A percentile compares a stretch with the other conserved stretches of the same genome.
Evolutionary conservation across 1,140 invertebrate genomes (phyloP).

Genomic region (Frieseomelitta varia): DNA sequence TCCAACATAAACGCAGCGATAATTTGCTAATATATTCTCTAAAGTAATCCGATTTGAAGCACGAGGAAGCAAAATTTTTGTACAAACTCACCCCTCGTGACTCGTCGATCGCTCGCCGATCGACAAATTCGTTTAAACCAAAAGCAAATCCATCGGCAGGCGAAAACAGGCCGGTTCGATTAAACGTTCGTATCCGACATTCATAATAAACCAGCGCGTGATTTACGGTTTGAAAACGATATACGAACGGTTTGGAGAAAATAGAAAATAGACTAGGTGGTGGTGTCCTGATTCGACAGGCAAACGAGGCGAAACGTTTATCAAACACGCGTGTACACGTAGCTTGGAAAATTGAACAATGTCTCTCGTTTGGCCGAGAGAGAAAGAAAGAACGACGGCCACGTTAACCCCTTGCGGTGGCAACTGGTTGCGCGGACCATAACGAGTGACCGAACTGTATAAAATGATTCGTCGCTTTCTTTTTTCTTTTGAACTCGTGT

Average conservation of each 20-base stretch:
- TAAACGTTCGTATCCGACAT: neutral
- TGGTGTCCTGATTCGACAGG: neutral
- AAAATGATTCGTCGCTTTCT: too few species aligned
- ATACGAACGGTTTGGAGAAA: too few species aligned
- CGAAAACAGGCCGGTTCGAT: neutral
- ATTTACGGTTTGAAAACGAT: neutral
- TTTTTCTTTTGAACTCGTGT: too few species aligned
- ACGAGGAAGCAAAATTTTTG: neutral
- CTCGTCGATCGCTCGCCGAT: neutral
- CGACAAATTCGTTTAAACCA: neutral
- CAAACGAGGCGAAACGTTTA: neutral
- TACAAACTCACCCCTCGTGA: neutral
- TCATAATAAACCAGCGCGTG: neutral
- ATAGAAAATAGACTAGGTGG: neutral
- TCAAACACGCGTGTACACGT: neutral
- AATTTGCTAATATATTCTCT: too few species aligned
- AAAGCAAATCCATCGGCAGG: neutral
- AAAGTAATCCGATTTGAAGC: neutral
- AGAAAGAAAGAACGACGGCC: neutral
- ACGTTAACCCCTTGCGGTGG: too few species aligned
- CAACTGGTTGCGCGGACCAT: too few species aligned
- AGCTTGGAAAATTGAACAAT: conserved; percentile 12
- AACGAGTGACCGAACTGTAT: too few species aligned
- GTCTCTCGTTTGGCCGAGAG: neutral
- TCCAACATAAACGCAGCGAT: too few species aligned